Evolutionary conservation across 2,113 vertebrate genomes (phyloP).

Genomic region (Myrmophylax atrothorax): DNA sequence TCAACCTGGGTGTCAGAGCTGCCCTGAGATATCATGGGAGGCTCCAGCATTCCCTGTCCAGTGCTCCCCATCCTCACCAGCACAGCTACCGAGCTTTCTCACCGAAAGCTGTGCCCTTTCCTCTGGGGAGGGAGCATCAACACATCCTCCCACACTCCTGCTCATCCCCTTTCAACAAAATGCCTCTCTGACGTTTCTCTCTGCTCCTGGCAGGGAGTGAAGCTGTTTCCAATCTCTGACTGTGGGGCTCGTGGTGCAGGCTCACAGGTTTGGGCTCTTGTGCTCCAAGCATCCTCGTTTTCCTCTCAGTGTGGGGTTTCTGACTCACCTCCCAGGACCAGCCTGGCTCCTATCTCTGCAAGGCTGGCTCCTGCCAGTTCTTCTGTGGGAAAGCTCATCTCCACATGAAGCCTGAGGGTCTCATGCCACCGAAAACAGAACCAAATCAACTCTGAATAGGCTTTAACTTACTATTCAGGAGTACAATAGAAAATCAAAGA

Average conservation of each 20-base stretch:
- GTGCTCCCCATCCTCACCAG: not conserved
- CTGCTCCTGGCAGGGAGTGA: not conserved
- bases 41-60: not conserved
- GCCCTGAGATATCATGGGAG: not conserved
- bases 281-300: not conserved
- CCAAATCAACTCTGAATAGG: constrained; percentile 42
- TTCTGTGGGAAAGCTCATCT: not conserved
- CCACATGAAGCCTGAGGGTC: not conserved
- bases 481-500: constrained; percentile 53
- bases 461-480: constrained; percentile 50
- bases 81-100: not conserved
- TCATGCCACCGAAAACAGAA: not conserved
- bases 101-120: constrained; percentile 3
- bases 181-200: not conserved
- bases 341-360: not conserved
- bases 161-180: constrained; percentile 33
- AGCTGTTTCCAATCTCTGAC: not conserved
- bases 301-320: not conserved
- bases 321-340: not conserved
- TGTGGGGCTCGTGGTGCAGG: not conserved
- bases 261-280: not conserved
- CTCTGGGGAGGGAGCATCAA: constrained; percentile 3
- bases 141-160: not conserved
- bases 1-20: not conserved
- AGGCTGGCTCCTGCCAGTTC: not conserved